phyloP scores from a whole-genome alignment of 2,888 invertebrate genomes.

The Nephrocerus scutellatus region DNA sequence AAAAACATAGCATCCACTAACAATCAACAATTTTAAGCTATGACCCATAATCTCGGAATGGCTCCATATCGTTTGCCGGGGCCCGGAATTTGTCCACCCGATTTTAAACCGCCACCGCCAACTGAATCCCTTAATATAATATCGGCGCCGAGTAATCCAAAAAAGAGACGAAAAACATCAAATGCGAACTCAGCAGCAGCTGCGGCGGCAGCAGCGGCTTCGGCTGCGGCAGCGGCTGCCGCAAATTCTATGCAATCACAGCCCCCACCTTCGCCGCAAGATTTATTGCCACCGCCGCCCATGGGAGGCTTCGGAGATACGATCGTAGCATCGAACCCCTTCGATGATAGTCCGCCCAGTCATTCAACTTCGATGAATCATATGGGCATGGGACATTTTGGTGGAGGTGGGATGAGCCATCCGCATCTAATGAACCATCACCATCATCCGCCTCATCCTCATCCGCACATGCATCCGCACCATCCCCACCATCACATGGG shows the following conservation, averaged over 20 bases:
- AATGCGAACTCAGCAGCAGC: constrained; percentile 56
- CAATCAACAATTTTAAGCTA: too few species aligned
- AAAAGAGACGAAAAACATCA: constrained; percentile 77
- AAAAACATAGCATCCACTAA: too few species aligned
- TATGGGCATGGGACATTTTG: constrained; percentile 49
- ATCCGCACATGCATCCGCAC: constrained; percentile 65
- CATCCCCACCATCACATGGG: constrained; percentile 61
- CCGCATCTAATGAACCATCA: constrained; percentile 35
- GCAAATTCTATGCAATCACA: constrained; percentile 57
- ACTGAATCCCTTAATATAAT: constrained; percentile 65
- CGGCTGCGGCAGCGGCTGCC: constrained; percentile 43
- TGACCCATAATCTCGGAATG: constrained; percentile 80
- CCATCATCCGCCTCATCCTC: constrained; percentile 61
- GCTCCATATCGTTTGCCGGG: constrained; percentile 68
- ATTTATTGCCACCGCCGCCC: constrained; percentile 70
- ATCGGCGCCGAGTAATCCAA: constrained; percentile 74
- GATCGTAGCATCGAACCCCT: constrained; percentile 89
- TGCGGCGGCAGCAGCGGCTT: constrained; percentile 45
- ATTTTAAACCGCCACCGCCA: constrained; percentile 60
- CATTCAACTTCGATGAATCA: constrained; percentile 54
- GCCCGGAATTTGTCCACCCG: constrained; percentile 64
- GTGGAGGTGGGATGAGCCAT: constrained; percentile 25
- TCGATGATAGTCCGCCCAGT: constrained; percentile 76
- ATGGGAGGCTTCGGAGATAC: constrained; percentile 87
- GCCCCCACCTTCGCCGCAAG: constrained; percentile 65